Percentiles rank a stretch among this genome's conserved stretches.
Conservation (phyloP, 2,797 vertebrate species). For the Silurus lanzhouensis region DNA sequence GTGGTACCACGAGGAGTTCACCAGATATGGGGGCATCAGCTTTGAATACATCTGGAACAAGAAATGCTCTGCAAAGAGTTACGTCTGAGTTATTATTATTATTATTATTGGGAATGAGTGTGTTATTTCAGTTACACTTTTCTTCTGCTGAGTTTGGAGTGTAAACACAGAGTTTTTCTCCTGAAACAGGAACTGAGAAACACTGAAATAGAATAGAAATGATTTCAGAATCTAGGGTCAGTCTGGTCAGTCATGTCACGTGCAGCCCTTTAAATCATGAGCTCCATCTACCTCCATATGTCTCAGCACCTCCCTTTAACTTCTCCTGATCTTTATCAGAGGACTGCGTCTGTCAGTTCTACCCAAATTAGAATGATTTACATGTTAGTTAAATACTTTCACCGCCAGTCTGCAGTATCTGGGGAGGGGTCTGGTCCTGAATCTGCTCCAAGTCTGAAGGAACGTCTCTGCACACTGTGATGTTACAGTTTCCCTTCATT, state of each 20-base stretch:
- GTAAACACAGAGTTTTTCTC: neutral
- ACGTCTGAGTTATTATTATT: neutral
- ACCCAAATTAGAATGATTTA: neutral
- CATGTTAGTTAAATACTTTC: neutral
- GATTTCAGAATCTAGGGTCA: too few relatives aligned
- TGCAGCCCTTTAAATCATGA: neutral
- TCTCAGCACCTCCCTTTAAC: neutral
- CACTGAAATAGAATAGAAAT: neutral
- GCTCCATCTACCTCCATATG: neutral
- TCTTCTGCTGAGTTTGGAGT: neutral
- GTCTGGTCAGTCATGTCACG: neutral
- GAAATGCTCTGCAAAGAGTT: constrained; percentile 53
- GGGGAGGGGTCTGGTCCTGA: neutral
- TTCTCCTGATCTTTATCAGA: neutral
- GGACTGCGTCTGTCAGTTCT: neutral
- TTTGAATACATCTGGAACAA: constrained; percentile 61
- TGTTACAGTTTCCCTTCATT: neutral
- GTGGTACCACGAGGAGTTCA: constrained; percentile 66
- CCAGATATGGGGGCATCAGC: constrained; percentile 56
- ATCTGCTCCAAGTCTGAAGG: neutral
- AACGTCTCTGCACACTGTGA: neutral
- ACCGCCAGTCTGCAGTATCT: neutral
- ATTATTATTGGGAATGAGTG: neutral
- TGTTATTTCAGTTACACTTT: neutral
- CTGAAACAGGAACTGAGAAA: neutral